Conservation (phyloP, 2,797 vertebrate genomes). For the Distichodus sexfasciatus region DNA sequence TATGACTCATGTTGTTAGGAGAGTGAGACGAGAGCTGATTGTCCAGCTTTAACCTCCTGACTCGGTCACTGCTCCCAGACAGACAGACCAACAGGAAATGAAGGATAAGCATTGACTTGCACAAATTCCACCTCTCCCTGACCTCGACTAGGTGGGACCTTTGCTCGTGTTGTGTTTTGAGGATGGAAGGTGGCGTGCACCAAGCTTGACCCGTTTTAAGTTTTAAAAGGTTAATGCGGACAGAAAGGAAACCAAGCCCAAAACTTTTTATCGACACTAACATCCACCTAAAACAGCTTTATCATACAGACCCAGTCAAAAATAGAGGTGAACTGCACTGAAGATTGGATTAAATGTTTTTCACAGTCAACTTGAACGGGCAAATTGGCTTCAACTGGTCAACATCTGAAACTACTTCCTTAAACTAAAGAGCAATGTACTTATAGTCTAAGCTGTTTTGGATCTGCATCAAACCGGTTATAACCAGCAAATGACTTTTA, state of each 20-base stretch:
- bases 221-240: constrained; percentile 24
- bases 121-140: constrained; percentile 21
- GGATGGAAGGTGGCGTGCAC: not conserved
- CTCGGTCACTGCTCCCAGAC: constrained; percentile 7
- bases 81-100: constrained; percentile 29
- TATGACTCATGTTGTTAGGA: constrained; percentile 5
- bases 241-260: constrained; percentile 23
- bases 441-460: too few species aligned
- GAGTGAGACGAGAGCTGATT: constrained; percentile 25
- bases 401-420: too few species aligned
- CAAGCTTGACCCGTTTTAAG: not conserved
- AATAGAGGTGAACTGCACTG: constrained; percentile 12
- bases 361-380: too few species aligned
- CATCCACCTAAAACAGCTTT: constrained; percentile 20
- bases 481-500: too few species aligned
- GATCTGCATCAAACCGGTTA: too few species aligned
- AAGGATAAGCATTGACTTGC: constrained; percentile 27
- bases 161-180: not conserved
- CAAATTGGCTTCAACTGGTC: too few species aligned
- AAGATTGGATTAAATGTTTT: too few species aligned
- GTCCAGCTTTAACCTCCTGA: constrained; percentile 17
- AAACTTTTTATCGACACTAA: constrained; percentile 5
- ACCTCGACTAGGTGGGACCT: constrained; percentile 6
- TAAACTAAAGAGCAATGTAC: too few species aligned
- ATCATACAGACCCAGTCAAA: constrained; percentile 24